Evolutionary conservation across 2,888 invertebrate genomes (phyloP).

Genomic region (Celastrina argiolus): DNA sequence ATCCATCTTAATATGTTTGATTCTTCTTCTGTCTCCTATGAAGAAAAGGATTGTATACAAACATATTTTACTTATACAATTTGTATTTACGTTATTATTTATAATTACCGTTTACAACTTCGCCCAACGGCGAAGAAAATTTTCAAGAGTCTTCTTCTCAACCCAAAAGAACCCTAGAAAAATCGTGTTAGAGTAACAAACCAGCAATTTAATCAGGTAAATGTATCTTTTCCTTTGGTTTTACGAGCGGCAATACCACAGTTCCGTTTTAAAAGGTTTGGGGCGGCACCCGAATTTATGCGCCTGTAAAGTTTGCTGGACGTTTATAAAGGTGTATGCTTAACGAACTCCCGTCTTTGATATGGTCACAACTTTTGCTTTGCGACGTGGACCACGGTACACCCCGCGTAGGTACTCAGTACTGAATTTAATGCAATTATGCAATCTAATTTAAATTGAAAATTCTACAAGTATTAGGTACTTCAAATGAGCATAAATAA

Average conservation of each 20-base stretch:
- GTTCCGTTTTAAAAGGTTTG: slow-evolving; percentile 42
- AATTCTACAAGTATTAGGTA: neutral
- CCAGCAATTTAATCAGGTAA: slow-evolving; percentile 63
- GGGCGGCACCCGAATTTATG: slow-evolving; percentile 42
- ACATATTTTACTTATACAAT: too few relatives aligned
- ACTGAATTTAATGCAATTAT: neutral
- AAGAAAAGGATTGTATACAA: too few relatives aligned
- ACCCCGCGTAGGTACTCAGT: neutral
- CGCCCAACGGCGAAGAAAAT: too few relatives aligned
- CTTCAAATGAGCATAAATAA: too few relatives aligned
- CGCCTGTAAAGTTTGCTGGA: slow-evolving; percentile 36
- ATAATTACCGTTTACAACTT: too few relatives aligned
- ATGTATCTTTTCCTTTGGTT: slow-evolving; percentile 56
- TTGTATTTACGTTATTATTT: neutral
- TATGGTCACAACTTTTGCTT: slow-evolving; percentile 10
- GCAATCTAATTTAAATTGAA: neutral
- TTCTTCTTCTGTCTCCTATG: too few relatives aligned
- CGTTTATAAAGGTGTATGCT: slow-evolving; percentile 21
- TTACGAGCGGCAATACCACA: slow-evolving; percentile 51
- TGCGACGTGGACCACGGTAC: neutral
- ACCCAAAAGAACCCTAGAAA: slow-evolving; percentile 14
- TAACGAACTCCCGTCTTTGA: slow-evolving; percentile 1
- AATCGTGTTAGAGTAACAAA: slow-evolving; percentile 20
- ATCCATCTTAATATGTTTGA: too few relatives aligned
- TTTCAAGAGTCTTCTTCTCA: slow-evolving; percentile 14